Conservation (phyloP, 2,797 vertebrate genomes). For the Aulostomus chinensis region DNA sequence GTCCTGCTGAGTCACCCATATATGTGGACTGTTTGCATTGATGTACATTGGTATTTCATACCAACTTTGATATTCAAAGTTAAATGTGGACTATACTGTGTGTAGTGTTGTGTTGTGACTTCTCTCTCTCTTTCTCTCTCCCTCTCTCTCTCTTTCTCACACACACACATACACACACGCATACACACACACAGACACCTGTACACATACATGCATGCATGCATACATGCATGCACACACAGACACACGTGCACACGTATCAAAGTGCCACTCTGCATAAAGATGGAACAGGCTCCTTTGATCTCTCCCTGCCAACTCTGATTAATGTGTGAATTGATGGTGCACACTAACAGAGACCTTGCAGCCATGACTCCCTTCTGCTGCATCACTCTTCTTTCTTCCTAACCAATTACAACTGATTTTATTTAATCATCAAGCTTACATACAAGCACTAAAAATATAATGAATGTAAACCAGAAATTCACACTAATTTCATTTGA, state of each 20-base stretch:
- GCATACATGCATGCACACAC: constrained; percentile 10
- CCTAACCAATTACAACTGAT: constrained; percentile 52
- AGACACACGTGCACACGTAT: constrained; percentile 53
- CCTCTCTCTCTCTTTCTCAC: neutral
- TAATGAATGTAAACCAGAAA: constrained; percentile 32
- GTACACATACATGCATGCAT: neutral
- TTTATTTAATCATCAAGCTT: constrained; percentile 64
- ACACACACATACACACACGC: constrained; percentile 4
- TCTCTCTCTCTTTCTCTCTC: constrained; percentile 35
- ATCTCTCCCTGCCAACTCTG: constrained; percentile 83
- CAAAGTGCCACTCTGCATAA: constrained; percentile 85
- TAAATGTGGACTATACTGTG: too few species aligned
- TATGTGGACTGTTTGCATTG: too few species aligned
- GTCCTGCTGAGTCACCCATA: neutral
- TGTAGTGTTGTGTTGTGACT: neutral
- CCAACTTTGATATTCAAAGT: constrained; percentile 15
- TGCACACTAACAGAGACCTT: constrained; percentile 83
- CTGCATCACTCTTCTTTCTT: constrained; percentile 73
- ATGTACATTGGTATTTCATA: too few species aligned
- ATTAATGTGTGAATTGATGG: constrained; percentile 89
- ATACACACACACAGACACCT: too few species aligned
- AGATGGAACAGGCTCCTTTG: constrained; percentile 86
- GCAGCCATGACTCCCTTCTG: constrained; percentile 80
- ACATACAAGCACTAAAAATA: constrained; percentile 31
- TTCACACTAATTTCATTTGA: constrained; percentile 17